phyloP scores from a whole-genome alignment of 2,888 invertebrate species.

The Lasioglossum pauxillum region DNA sequence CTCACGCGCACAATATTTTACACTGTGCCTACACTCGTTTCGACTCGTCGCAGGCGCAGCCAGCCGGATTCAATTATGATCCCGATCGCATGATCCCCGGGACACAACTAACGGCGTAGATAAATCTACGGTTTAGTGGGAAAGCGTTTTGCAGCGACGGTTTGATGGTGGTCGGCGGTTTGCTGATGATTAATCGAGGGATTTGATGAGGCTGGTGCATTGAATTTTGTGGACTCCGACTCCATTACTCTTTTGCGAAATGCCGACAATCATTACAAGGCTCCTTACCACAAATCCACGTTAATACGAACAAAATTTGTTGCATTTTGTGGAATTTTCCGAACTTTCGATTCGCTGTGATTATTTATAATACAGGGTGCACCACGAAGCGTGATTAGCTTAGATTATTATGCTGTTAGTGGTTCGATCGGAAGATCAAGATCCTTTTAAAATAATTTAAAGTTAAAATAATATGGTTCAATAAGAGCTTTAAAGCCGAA shows the following conservation, averaged over 20 bases:
- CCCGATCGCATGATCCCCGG: not conserved
- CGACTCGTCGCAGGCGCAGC: not conserved
- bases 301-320: not conserved
- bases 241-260: not conserved
- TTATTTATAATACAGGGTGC: no score
- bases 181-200: slow-evolving; percentile 2
- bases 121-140: not conserved
- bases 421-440: no score
- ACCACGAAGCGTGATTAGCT: no score
- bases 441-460: no score
- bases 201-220: not conserved
- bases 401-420: no score
- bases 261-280: not conserved
- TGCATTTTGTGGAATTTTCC: not conserved
- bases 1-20: not conserved
- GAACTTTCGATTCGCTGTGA: not conserved
- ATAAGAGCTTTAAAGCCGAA: no score
- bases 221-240: not conserved
- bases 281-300: not conserved
- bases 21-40: not conserved
- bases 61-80: not conserved
- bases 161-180: not conserved
- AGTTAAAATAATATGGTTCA: no score
- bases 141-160: not conserved
- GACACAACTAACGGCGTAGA: not conserved